Conservation (phyloP, 1,140 invertebrate species). For the Caenorhabditis briggsae region DNA sequence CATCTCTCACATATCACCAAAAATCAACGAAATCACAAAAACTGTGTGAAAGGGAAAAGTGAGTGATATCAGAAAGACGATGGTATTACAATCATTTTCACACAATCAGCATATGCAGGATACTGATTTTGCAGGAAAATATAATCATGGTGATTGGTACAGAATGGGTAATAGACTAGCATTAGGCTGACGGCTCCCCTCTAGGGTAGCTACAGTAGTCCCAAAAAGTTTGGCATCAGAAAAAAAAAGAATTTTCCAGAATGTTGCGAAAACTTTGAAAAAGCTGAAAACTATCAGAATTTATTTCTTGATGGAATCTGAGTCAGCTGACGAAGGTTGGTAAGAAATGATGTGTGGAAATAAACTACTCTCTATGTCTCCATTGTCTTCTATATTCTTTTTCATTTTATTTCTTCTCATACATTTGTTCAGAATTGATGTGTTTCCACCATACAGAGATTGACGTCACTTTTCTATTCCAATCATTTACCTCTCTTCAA, state of each 20-base stretch:
- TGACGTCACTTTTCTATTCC: constrained; percentile 19
- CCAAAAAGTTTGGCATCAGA: no score
- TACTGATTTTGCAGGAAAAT: neutral
- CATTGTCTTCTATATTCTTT: neutral
- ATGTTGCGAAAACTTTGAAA: no score
- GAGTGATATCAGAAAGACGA: constrained; percentile 28
- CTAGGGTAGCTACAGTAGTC: no score
- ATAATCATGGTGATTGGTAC: neutral
- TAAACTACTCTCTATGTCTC: constrained; percentile 3
- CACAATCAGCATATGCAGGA: neutral
- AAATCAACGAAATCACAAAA: constrained; percentile 41
- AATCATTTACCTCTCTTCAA: neutral
- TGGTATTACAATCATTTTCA: neutral
- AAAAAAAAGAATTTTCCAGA: no score
- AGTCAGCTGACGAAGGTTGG: neutral
- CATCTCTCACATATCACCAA: constrained; percentile 12
- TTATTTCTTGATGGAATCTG: neutral
- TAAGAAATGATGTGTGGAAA: constrained; percentile 1
- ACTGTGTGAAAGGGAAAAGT: constrained; percentile 11
- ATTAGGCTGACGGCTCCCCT: neutral
- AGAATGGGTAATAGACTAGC: neutral
- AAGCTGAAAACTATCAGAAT: no score
- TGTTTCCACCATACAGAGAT: neutral
- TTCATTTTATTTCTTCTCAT: neutral
- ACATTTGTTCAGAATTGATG: constrained; percentile 43